Base-by-base conservation (phyloP, 2,888 invertebrate species). In the Harpalus rubripes region DNA sequence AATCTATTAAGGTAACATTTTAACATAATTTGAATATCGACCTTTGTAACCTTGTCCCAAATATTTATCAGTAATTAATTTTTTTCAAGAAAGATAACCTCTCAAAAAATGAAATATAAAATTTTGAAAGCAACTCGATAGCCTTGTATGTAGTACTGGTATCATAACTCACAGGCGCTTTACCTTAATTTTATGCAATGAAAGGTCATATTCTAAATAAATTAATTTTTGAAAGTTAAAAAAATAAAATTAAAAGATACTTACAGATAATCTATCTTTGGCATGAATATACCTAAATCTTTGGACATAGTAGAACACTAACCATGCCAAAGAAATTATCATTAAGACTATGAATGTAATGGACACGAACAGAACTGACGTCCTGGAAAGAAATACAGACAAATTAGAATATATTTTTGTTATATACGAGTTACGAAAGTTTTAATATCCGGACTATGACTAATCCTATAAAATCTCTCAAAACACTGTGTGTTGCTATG, bases 241-340 rank as follows among this genome's bases (percentile, higher is more conserved):
- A 79, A 52, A 32, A 22, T 78, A 44, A 26, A 22, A 59, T n/a
- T 56, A 83, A 32, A 56, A 52, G 32, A 52, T 15, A 92, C 94
- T 93, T 89, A 98, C 97, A 90, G 97, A 97, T 87, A 98, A 94
- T 89, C 97, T 94, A 90, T 98, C 98, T 92, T 98, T 98, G 85
- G 98, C 98, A 91, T 98, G 97, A 86, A 98, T 96, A 90, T 98
- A 98, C 86, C 98, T 93, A 92, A 98, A 98, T 87, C 98, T 93
- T 92, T 98, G 98, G 81, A 98, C 96, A 91, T 98, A 98, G 92
- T 98, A 98, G 92, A 98, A 98, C 86, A 98, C 96, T 61, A 98
- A 94, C 98, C 98, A 98, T 22, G 98, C 97, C 88, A 98, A 92
- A 0, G 98, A 98, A 87, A 98, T 98, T 88, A 98, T 95, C 97